Conservation (phyloP, 2,797 vertebrate genomes). For the Channallabes apus region DNA sequence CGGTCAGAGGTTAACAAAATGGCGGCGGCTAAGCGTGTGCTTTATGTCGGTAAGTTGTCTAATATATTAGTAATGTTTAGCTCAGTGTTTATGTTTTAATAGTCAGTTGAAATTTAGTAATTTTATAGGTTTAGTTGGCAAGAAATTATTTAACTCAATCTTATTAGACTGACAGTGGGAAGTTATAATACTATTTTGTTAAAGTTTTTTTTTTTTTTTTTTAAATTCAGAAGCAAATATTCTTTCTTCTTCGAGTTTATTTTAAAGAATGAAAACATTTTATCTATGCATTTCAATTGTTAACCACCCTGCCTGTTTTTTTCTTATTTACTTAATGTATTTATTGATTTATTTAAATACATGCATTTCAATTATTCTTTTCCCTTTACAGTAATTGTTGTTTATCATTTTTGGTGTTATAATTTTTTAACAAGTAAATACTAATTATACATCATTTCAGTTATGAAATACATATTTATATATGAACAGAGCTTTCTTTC, state of each 20-base stretch:
- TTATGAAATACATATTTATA: too few relatives aligned
- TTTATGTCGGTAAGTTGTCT: conserved; percentile 86
- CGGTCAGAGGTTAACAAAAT: conserved; percentile 76
- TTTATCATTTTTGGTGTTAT: too few relatives aligned
- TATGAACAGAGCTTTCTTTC: too few relatives aligned
- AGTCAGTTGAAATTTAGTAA: neutral
- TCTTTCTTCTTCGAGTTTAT: neutral
- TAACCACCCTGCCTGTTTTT: neutral
- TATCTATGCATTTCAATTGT: neutral
- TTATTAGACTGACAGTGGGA: too few relatives aligned
- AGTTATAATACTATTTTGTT: neutral
- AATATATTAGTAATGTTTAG: neutral
- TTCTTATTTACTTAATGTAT: neutral
- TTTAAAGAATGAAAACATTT: neutral
- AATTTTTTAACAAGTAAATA: too few relatives aligned
- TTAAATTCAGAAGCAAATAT: neutral
- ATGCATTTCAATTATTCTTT: neutral
- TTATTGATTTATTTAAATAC: neutral
- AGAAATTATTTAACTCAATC: neutral
- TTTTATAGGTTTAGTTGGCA: neutral
- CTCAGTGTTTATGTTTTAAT: neutral
- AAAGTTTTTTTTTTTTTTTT: neutral
- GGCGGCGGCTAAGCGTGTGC: conserved; percentile 86
- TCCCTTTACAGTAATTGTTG: neutral
- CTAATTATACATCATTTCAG: too few relatives aligned